Evolutionary conservation across 2,797 vertebrate species (phyloP).

Genomic region (Bothrops alternatus): DNA sequence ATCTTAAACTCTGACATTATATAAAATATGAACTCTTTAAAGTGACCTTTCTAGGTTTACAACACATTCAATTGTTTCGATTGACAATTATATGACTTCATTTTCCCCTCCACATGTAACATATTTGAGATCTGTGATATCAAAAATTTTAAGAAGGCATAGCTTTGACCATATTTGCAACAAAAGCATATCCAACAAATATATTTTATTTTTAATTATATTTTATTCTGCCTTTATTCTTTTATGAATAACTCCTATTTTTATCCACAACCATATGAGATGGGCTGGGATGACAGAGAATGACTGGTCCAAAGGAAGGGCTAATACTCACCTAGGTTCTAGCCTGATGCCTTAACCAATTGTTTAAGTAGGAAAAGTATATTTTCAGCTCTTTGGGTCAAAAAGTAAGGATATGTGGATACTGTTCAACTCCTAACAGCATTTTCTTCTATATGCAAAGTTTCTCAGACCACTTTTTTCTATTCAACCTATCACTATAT

Average conservation of each 20-base stretch:
- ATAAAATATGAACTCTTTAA: not conserved
- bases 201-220: not conserved
- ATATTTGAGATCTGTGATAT: not conserved
- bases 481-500: not conserved
- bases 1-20: not conserved
- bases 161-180: not conserved
- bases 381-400: not conserved
- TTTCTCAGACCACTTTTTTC: not conserved
- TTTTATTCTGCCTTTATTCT: not conserved
- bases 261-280: not conserved
- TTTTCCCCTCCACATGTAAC: not conserved
- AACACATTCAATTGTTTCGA: not conserved
- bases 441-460: not conserved
- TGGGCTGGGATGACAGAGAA: not conserved
- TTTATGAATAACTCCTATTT: not conserved
- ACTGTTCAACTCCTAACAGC: not conserved
- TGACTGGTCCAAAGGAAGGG: not conserved
- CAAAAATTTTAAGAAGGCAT: not conserved
- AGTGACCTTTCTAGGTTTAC: not conserved
- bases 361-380: not conserved
- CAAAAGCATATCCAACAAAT: not conserved
- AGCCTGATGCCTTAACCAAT: not conserved
- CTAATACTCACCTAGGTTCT: not conserved
- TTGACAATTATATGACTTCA: not conserved
- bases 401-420: not conserved